Base-by-base conservation (phyloP, 2,888 invertebrate species). In the Dichetophora obliterata region DNA sequence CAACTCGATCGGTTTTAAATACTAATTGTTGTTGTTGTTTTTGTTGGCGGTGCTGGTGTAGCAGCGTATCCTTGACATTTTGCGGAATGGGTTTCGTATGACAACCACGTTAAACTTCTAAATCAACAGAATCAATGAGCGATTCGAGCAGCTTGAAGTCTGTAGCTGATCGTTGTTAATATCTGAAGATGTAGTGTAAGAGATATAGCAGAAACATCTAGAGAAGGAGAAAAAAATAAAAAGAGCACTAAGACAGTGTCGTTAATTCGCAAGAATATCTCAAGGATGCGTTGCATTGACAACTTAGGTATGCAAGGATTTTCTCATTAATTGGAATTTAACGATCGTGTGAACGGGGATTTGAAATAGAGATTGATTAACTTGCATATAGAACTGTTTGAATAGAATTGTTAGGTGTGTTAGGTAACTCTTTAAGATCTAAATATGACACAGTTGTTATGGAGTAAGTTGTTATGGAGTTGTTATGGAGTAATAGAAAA, bases 81-180 rank as follows among this genome's bases (percentile, higher is more conserved):
- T 68, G 68, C 24, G 48, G 11, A 43, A 68, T 68, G 48, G 14
- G 6, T 50, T 27, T 48, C 14, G 48, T 43, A 24, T 68, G 68
- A 68, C 68, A 68, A 50, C 48, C 68, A 27, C 43, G 68, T 68
- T 50, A 22, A 68, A 68, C 48, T 68, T 68, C 27, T 27, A 68
- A 68, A 68, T 68, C 68, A 68, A 68, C 68, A 31, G 68, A 50
- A 50, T 50, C 68, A 68, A 68, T 22, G 68, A 24, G 63, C 31
- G 63, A n/a, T 52, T 52, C 52, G 19, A 52, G 19, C n/a, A 16
- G 52, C 52, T 19, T 52, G 57, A 57, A 52, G 52, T 5, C 4
- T n/a, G 52, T 5, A n/a, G 19, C 16, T 22, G 54, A 61, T 22
- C 22, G 27, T 27, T 3, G 27, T 16, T 19, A 61, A 5, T 14